Conservation (phyloP, 1,140 invertebrate genomes). For the Pogonus chalceus region DNA sequence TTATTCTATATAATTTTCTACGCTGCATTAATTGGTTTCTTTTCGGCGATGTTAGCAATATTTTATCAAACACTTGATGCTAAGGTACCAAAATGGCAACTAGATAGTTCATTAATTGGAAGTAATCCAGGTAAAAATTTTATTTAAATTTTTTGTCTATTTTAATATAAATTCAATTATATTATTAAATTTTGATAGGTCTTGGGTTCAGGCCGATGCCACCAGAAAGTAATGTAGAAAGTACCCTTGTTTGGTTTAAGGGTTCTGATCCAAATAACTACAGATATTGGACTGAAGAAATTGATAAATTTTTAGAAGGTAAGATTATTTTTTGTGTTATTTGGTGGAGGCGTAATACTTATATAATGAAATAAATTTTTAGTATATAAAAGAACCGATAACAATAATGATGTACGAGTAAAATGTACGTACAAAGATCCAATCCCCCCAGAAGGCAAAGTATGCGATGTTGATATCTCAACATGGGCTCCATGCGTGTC, state of each 20-base stretch:
- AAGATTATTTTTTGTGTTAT: slow-evolving; percentile 24
- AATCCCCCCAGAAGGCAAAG: slow-evolving; percentile 51
- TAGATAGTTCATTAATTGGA: slow-evolving; percentile 75
- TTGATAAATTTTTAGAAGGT: slow-evolving; percentile 67
- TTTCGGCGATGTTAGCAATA: slow-evolving; percentile 79
- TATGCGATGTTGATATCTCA: slow-evolving; percentile 61
- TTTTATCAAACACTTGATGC: slow-evolving; percentile 87
- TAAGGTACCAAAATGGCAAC: slow-evolving; percentile 76
- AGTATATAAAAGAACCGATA: slow-evolving; percentile 60
- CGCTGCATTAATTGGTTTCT: slow-evolving; percentile 76
- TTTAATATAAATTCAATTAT: slow-evolving; percentile 11
- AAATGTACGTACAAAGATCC: slow-evolving; percentile 52
- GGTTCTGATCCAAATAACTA: slow-evolving; percentile 62
- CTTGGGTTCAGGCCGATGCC: slow-evolving; percentile 87
- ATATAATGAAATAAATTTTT: slow-evolving; percentile 20
- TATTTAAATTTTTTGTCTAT: neutral
- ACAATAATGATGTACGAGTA: slow-evolving; percentile 52
- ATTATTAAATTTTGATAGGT: no score
- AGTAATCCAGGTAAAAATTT: slow-evolving; percentile 71
- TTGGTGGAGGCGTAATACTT: neutral
- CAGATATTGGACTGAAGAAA: slow-evolving; percentile 62
- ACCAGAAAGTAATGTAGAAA: slow-evolving; percentile 69
- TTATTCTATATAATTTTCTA: slow-evolving; percentile 94
- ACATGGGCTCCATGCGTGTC: slow-evolving; percentile 53
- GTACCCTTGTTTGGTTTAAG: slow-evolving; percentile 88